Percentiles rank a stretch among this genome's conserved stretches.
Conservation (phyloP, 2,888 invertebrate genomes). For the Lycophotia porphyrea region DNA sequence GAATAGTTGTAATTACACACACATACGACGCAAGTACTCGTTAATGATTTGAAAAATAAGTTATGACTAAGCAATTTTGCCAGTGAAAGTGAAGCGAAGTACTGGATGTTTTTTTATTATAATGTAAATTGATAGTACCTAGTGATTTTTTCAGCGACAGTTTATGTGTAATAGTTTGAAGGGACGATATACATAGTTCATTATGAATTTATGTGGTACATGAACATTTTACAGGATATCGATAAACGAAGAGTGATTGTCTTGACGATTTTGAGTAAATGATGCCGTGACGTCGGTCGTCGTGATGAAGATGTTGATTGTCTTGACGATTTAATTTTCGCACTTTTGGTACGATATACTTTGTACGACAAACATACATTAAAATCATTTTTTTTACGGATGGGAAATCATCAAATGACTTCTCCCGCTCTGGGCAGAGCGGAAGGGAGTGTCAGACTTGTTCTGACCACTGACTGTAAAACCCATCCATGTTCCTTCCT, state of each 20-base stretch:
- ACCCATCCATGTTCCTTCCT: no score
- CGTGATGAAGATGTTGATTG: background rate
- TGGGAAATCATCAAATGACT: no score
- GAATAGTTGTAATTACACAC: slow-evolving; percentile 61
- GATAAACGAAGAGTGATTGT: background rate
- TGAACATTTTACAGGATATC: background rate
- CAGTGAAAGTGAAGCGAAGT: slow-evolving; percentile 63
- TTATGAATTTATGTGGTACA: background rate
- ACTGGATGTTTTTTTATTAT: slow-evolving; percentile 38
- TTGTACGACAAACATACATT: background rate
- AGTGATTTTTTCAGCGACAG: background rate
- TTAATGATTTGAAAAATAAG: slow-evolving; percentile 69
- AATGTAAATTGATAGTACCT: slow-evolving; percentile 18
- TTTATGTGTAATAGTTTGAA: background rate
- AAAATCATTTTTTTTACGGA: no score
- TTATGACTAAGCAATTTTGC: slow-evolving; percentile 65
- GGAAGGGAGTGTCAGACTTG: no score
- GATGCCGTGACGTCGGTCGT: no score
- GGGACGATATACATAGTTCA: background rate
- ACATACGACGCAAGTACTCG: slow-evolving; percentile 50
- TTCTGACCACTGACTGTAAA: no score
- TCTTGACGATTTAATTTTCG: background rate
- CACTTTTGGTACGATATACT: background rate
- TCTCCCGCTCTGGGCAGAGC: no score
- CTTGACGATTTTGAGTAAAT: background rate